phyloP scores from a whole-genome alignment of 2,797 vertebrate genomes.

The Rhynchotus rufescens region DNA sequence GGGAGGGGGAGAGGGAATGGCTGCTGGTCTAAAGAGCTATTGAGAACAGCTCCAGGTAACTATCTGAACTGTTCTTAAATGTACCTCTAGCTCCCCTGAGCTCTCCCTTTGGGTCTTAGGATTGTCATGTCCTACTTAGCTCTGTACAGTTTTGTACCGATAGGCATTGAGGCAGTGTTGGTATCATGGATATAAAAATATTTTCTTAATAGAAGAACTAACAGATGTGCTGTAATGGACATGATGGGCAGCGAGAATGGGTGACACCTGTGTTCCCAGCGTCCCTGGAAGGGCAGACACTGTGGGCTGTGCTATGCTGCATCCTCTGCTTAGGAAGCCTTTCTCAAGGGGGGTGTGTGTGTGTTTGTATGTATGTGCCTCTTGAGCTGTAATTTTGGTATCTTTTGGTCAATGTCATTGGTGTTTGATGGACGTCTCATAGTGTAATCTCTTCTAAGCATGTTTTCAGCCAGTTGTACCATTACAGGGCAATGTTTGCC shows the following conservation, averaged over 20 bases:
- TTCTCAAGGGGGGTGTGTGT: background rate
- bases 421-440: background rate
- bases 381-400: background rate
- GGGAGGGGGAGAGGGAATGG: no score
- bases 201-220: background rate
- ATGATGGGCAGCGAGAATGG: background rate
- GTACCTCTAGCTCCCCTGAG: no score
- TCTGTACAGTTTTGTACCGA: background rate
- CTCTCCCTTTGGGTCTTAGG: no score
- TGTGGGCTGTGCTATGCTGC: background rate
- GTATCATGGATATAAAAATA: background rate
- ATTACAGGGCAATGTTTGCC: background rate
- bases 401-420: background rate
- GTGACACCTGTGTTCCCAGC: background rate
- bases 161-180: background rate
- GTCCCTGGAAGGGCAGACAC: background rate
- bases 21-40: no score
- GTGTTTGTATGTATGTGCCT: no score
- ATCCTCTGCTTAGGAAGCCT: background rate
- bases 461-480: background rate
- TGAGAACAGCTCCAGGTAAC: no score
- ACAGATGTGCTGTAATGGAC: background rate
- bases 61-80: no score
- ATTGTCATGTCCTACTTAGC: no score
- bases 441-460: background rate